Evolutionary conservation across 2,888 invertebrate genomes (phyloP).

Genomic region (Stramonita haemastoma): DNA sequence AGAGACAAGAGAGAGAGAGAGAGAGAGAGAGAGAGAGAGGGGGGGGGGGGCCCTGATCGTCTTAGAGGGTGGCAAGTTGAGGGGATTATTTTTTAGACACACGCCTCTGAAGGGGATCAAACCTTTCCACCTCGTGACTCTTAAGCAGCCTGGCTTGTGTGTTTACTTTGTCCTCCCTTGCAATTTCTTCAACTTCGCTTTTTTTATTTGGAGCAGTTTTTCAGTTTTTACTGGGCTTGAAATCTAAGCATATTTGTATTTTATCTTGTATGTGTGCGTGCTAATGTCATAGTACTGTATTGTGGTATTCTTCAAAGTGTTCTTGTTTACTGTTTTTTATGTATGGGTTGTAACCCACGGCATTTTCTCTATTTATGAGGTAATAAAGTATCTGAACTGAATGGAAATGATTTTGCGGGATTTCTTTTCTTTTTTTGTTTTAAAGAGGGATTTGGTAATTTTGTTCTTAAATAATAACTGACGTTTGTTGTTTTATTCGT

Average conservation of each 20-base stretch:
- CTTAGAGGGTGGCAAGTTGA: no score
- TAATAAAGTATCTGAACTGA: neutral
- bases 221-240: neutral
- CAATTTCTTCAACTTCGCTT: neutral
- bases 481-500: neutral
- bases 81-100: no score
- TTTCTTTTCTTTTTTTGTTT: no score
- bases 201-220: neutral
- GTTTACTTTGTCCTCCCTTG: neutral
- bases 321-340: neutral
- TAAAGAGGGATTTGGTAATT: no score
- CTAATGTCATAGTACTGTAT: no score
- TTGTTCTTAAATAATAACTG: no score
- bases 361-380: neutral
- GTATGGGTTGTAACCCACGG: neutral
- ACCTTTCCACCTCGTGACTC: no score
- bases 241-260: no score
- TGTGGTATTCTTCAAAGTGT: neutral
- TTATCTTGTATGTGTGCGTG: neutral
- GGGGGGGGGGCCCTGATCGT: no score
- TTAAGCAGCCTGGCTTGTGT: no score
- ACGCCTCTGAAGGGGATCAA: no score
- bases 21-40: no score
- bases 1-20: neutral
- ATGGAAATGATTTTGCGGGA: neutral